A percentile compares a stretch with the other conserved stretches of the same genome.
These are phyloP conservation scores for Syritta pipiens DNA, from an alignment of 2,888 invertebrate species.

Conservation along the genomic window DNA sequence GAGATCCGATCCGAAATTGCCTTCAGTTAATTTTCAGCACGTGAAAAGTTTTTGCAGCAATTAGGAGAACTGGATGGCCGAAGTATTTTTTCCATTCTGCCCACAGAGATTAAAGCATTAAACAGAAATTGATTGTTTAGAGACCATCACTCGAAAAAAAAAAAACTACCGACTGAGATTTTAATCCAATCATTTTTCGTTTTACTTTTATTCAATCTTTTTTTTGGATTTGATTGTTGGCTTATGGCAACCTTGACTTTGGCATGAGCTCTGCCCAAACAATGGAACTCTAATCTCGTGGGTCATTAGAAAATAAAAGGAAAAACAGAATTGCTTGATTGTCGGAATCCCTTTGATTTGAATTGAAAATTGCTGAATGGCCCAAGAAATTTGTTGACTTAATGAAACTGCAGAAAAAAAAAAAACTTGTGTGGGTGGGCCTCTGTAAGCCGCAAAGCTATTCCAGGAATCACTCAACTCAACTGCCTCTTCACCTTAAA, in stretches of 20 bases:
- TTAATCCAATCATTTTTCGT: neutral
- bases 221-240: slow-evolving; percentile 18
- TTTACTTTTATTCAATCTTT: too few relatives aligned
- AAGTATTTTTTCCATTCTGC: too few relatives aligned
- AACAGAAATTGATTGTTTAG: too few relatives aligned
- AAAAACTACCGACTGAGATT: neutral
- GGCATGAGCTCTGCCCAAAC: slow-evolving; percentile 23
- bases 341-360: slow-evolving; percentile 25
- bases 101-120: too few relatives aligned
- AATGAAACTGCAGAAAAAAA: neutral
- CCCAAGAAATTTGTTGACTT: neutral
- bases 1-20: too few relatives aligned
- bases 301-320: slow-evolving; percentile 27
- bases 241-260: slow-evolving; percentile 25
- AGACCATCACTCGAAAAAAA: too few relatives aligned
- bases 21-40: too few relatives aligned
- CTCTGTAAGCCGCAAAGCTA: neutral
- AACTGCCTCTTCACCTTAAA: neutral
- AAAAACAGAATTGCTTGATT: neutral
- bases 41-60: too few relatives aligned
- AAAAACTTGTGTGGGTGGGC: slow-evolving; percentile 23
- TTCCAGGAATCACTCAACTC: neutral
- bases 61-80: too few relatives aligned
- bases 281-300: slow-evolving; percentile 39
- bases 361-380: neutral